phyloP scores from a whole-genome alignment of 2,888 invertebrate species.

The Epirrita christyi region DNA sequence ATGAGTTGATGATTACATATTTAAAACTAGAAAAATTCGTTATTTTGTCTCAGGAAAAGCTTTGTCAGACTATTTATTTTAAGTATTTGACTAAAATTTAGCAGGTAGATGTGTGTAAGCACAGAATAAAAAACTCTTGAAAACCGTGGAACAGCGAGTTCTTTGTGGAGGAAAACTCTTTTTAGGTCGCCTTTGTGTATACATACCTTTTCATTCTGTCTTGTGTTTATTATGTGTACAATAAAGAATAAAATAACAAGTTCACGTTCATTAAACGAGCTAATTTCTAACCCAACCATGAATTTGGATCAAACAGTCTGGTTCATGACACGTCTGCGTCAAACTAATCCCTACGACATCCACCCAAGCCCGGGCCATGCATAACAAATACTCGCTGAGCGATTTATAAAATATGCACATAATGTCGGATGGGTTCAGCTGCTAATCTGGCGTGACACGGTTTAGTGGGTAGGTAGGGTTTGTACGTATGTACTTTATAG shows the following conservation, averaged over 20 bases:
- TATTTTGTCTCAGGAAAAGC: too few relatives aligned
- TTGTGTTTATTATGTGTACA: too few relatives aligned
- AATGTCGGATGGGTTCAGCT: conserved; percentile 16
- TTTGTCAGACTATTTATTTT: too few relatives aligned
- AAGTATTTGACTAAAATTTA: too few relatives aligned
- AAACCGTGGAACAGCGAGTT: too few relatives aligned
- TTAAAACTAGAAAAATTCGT: too few relatives aligned
- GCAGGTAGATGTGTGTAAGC: too few relatives aligned
- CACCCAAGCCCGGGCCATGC: conserved; percentile 24
- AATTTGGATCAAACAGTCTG: conserved; percentile 21
- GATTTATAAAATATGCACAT: conserved; percentile 30
- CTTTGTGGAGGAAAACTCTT: too few relatives aligned
- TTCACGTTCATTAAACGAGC: conserved; percentile 7
- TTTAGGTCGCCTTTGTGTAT: too few relatives aligned
- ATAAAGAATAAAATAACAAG: neutral
- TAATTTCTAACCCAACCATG: conserved; percentile 14
- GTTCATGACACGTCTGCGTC: conserved; percentile 24
- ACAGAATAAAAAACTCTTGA: too few relatives aligned
- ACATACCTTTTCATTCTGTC: too few relatives aligned
- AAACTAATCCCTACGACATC: conserved; percentile 24
- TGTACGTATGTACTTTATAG: neutral
- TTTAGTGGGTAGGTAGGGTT: conserved; percentile 14
- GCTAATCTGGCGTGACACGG: conserved; percentile 25
- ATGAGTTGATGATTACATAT: too few relatives aligned
- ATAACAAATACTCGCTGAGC: conserved; percentile 28